Base-by-base conservation (phyloP, 2,888 invertebrate species). In the Acleris holmiana region DNA sequence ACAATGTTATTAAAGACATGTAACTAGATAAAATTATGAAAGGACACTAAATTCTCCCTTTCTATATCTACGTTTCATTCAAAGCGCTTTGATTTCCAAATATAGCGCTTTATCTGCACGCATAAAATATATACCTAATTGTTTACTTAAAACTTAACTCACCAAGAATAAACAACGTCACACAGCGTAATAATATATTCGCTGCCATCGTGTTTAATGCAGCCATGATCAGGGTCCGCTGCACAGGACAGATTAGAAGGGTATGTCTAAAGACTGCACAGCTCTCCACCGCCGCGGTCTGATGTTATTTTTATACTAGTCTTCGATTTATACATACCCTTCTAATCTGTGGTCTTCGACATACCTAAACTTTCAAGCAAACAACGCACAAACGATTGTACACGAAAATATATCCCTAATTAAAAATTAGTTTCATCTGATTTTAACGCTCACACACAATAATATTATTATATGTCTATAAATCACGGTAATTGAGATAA, bases 271-370 rank as follows among this genome's bases (percentile, higher is more conserved):
- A n/a, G n/a, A n/a, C n/a, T n/a, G n/a, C n/a, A n/a, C n/a, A n/a
- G n/a, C n/a, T n/a, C 82, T 77, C 77, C 78, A 78, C 82, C 79
- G 80, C 84, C 82, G 85, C 80, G 82, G 84, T 78, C 80, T 82
- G 83, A 85, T 86, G 90, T 91, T 91, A 91, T 91, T 91, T 91
- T 88, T 91, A 86, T 83, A 89, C 84, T 76, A 87, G 86, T 80
- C 84, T 88, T 85, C 90, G 88, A 89, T 90, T 88, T 89, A 82
- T 90, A 88, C 80, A n/a, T n/a, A n/a, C n/a, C n/a, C n/a, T n/a
- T 87, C 85, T 86, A 85, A n/a, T n/a, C n/a, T n/a, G n/a, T n/a
- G n/a, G n/a, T n/a, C n/a, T n/a, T n/a, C n/a, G n/a, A n/a, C n/a
- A n/a, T n/a, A n/a, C n/a, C n/a, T n/a, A n/a, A n/a, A n/a, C n/a